A percentile compares a stretch with the other conserved stretches of the same genome.
Evolutionary conservation across 2,797 vertebrate species (phyloP).

Genomic region (Psittacula derbiana): DNA sequence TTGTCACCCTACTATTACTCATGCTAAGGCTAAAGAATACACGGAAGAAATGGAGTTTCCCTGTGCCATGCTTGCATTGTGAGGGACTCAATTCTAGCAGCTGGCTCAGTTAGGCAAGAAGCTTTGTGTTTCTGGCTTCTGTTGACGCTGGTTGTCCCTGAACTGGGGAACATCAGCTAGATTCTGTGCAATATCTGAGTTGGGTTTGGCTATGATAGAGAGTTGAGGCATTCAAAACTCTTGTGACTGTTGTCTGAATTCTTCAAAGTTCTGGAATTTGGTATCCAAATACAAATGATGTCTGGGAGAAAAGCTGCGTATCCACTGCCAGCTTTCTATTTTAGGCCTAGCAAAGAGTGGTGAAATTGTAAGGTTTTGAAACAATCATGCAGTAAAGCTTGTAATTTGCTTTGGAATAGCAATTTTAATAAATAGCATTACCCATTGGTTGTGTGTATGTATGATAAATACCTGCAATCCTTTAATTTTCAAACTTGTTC

Average conservation of each 20-base stretch:
- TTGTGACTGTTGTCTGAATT: neutral
- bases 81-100: neutral
- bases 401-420: slow-evolving; percentile 20
- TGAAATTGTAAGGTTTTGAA: neutral
- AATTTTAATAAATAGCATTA: neutral
- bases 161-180: neutral
- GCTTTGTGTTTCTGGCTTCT: neutral
- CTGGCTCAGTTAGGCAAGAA: neutral
- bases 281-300: neutral
- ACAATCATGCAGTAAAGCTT: neutral
- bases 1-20: neutral
- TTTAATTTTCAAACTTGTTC: neutral
- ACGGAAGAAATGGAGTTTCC: neutral
- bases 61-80: neutral
- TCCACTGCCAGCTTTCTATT: neutral
- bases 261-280: neutral
- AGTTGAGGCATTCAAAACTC: neutral
- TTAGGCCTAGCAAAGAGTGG: neutral
- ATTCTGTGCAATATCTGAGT: neutral
- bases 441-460: neutral
- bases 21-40: neutral
- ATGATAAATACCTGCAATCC: neutral
- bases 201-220: neutral
- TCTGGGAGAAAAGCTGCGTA: neutral
- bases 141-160: neutral